These are phyloP conservation scores for Euzetes globulus DNA, from an alignment of 2,888 invertebrate species.

Conservation along the genomic window DNA sequence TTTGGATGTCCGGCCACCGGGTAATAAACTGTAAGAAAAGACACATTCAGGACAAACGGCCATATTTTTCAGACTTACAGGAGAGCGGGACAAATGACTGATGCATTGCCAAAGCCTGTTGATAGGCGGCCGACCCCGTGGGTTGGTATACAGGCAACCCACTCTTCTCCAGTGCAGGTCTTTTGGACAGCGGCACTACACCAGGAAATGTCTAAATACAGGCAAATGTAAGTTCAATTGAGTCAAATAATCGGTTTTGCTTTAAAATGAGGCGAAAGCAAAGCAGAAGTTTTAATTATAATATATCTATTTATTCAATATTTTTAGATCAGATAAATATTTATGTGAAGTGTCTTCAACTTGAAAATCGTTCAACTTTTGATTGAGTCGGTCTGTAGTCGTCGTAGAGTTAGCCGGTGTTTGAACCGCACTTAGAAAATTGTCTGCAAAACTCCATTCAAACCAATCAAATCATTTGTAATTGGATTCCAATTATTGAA, in stretches of 20 bases:
- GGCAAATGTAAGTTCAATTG: background rate
- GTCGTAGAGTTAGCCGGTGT: no score
- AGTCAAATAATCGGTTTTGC: background rate
- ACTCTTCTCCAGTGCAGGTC: conserved; percentile 84
- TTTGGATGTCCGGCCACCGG: conserved; percentile 99
- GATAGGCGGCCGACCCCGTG: conserved; percentile 69
- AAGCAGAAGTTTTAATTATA: background rate
- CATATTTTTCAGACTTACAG: conserved; percentile 71
- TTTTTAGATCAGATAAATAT: no score
- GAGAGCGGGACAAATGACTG: conserved; percentile 97
- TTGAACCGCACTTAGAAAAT: no score
- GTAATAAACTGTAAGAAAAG: background rate
- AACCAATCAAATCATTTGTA: no score
- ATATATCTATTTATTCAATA: no score
- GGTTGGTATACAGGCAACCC: conserved; percentile 93
- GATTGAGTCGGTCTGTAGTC: no score
- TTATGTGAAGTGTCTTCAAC: no score
- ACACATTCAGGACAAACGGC: background rate
- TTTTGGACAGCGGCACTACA: conserved; percentile 91
- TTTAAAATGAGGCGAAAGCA: conserved; percentile 1
- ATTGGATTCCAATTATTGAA: no score
- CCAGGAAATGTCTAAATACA: conserved; percentile 72
- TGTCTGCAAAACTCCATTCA: no score
- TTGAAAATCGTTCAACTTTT: no score
- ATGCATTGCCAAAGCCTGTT: conserved; percentile 76